Conservation (phyloP, 2,797 vertebrate species). For the Notoglanidium macrostoma region DNA sequence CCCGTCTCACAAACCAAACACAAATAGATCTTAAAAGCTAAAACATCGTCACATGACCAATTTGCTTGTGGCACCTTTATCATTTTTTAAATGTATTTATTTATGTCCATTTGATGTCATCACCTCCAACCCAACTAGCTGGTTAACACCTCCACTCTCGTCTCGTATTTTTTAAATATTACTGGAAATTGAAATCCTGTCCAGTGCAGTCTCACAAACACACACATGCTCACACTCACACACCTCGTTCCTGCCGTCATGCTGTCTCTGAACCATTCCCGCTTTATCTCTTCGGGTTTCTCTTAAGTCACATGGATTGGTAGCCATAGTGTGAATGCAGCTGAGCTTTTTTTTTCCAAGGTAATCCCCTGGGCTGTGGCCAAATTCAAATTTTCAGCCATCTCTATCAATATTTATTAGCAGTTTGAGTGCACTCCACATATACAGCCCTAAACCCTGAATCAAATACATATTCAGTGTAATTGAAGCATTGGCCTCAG, state of each 20-base stretch:
- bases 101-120: neutral
- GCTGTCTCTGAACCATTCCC: slow-evolving; percentile 7
- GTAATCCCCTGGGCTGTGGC: slow-evolving; percentile 38
- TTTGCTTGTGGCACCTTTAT: neutral
- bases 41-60: neutral
- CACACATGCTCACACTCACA: slow-evolving; percentile 25
- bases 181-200: neutral
- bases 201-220: neutral
- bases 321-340: slow-evolving; percentile 22
- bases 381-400: slow-evolving; percentile 43
- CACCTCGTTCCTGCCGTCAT: slow-evolving; percentile 37
- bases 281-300: slow-evolving; percentile 27
- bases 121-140: neutral
- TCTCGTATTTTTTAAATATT: neutral
- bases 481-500: slow-evolving; percentile 43
- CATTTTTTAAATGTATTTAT: neutral
- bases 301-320: slow-evolving; percentile 23
- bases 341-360: neutral
- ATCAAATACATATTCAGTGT: slow-evolving; percentile 55
- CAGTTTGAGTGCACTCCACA: slow-evolving; percentile 50
- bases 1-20: neutral
- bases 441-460: slow-evolving; percentile 42
- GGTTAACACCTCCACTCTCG: neutral
- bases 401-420: slow-evolving; percentile 54
- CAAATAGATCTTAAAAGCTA: neutral